Percentiles rank a stretch among this genome's conserved stretches.
Evolutionary conservation across 2,113 vertebrate species (phyloP).

Genomic region (Caracal caracal): DNA sequence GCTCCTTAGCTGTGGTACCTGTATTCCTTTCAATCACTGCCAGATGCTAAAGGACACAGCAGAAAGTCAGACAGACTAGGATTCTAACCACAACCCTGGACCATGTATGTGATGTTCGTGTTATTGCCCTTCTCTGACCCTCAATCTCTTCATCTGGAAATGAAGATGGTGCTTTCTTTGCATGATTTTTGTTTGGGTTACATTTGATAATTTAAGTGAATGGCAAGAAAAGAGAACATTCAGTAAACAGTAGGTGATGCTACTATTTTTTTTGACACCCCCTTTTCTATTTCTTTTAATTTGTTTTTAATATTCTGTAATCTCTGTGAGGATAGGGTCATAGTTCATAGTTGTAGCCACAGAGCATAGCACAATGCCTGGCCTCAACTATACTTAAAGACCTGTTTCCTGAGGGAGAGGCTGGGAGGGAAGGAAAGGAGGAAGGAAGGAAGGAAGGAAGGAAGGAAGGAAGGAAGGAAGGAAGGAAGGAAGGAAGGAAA

Average conservation of each 20-base stretch:
- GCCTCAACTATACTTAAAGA: not conserved
- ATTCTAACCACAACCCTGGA: not conserved
- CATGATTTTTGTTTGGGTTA: not conserved
- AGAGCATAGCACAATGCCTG: not conserved
- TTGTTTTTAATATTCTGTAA: not conserved
- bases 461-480: not conserved
- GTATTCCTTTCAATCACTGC: not conserved
- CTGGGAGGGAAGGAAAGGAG: no score
- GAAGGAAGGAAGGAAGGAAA: not conserved
- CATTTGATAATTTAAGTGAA: not conserved
- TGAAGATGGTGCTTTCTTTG: not conserved
- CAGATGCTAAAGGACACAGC: not conserved
- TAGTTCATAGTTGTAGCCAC: not conserved
- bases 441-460: no score
- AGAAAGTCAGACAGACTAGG: not conserved
- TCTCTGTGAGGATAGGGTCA: not conserved
- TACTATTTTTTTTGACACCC: not conserved
- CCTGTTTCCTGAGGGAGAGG: not conserved
- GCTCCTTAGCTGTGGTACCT: not conserved
- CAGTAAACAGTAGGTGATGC: not conserved
- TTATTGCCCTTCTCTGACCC: not conserved
- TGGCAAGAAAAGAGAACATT: not conserved
- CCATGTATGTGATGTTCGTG: not conserved
- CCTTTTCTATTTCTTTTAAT: not conserved
- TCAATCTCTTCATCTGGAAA: slow-evolving; percentile 8